Evolutionary conservation across 2,113 vertebrate genomes (phyloP).

Genomic region (Colistium nudipinnis): DNA sequence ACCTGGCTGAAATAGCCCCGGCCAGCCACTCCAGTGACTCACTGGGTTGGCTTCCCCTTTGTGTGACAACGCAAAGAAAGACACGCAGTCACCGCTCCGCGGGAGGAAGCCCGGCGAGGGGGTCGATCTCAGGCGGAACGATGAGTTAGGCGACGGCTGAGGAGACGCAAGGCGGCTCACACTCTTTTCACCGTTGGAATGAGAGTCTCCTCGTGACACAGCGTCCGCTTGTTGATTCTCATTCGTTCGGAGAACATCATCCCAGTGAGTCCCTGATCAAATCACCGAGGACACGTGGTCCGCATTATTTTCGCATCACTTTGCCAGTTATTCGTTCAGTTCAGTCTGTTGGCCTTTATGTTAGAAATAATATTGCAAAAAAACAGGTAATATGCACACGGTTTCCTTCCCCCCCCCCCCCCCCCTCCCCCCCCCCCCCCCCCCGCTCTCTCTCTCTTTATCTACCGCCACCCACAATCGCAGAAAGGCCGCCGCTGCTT

Average conservation of each 20-base stretch:
- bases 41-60: slow-evolving; percentile 1
- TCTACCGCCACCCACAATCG: slow-evolving; percentile 43
- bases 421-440: not conserved
- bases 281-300: not conserved
- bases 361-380: slow-evolving; percentile 41
- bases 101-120: too few relatives aligned
- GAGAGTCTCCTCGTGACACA: not conserved
- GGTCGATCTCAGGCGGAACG: too few relatives aligned
- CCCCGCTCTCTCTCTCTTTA: too few relatives aligned
- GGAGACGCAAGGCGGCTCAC: too few relatives aligned
- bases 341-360: slow-evolving; percentile 1
- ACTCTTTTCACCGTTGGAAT: not conserved
- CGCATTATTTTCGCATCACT: too few relatives aligned
- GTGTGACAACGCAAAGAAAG: slow-evolving; percentile 1
- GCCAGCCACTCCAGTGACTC: not conserved
- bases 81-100: not conserved
- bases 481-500: slow-evolving; percentile 51
- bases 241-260: too few relatives aligned
- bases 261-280: too few relatives aligned
- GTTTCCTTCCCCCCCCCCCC: not conserved
- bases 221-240: too few relatives aligned
- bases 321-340: not conserved
- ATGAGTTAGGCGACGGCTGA: too few relatives aligned
- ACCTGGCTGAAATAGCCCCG: slow-evolving; percentile 37
- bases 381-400: slow-evolving; percentile 45